Evolutionary conservation across 2,113 vertebrate genomes (phyloP), one percentile per base, ranked within the genome.

Genomic region (Pachyramphus minor): DNA sequence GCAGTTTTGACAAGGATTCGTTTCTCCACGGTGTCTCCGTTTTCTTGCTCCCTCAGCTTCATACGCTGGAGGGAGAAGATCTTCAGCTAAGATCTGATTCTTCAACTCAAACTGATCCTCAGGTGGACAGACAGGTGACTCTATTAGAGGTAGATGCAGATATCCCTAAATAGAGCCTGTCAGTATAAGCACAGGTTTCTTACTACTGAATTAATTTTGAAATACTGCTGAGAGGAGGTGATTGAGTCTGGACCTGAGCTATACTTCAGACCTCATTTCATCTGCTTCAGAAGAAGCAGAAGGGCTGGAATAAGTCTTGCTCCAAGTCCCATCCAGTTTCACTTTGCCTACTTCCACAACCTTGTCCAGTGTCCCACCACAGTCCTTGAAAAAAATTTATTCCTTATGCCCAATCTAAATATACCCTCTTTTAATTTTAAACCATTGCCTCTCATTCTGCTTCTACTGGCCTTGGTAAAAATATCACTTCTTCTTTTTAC

Each of bases 1-100:
- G 39, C 50, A n/a, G 11, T 25, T 2, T 37, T 86, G 41, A 31
- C 2, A 5, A 35, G 12, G 16, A 37, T 55, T 53, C 1, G 0
- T 64, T 53, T 74, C 28, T 37, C 42, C 66, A 14, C 7, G 45
- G 3, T 23, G 45, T 50, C 11, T 59, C 31, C 45, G 14, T 66
- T 39, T 52, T 14, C 39, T 49, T 19, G 3, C 11, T 42, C 25
- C 2, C 30, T 25, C 31, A 44, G 27, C 20, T 71, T 53, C 42
- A 16, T 59, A 3, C 4, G 3, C 12, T 49, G 10, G 25, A 5
- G 7, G 5, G 2, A 24, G 8, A 53, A 42, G 27, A 66, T 27
- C 9, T 27, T 64, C 58, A 5, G 19, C 23, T n/a, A 6, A 72
- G 44, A 45, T 3, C 30, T 41, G 11, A 66, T 55, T 25, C 62